These are phyloP conservation scores for Porites rus DNA, from an alignment of 92 coral and sea anemone species.

Conservation along the genomic window DNA sequence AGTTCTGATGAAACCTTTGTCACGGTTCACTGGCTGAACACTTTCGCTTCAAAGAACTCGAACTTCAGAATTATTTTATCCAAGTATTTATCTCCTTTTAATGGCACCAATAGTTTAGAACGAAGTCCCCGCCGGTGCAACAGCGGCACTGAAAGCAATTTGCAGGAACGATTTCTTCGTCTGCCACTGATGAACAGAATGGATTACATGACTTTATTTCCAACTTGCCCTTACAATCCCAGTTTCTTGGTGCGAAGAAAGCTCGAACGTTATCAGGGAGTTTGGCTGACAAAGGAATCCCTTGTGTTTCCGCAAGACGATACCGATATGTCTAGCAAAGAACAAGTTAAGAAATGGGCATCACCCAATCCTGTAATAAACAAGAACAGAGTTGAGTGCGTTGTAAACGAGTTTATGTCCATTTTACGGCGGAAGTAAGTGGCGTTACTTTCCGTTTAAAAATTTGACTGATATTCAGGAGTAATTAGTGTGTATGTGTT, in stretches of 20 bases:
- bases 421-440: not conserved
- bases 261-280: not conserved
- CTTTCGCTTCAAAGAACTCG: not conserved
- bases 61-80: not conserved
- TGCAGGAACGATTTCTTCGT: not conserved
- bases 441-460: too few relatives aligned
- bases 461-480: too few relatives aligned
- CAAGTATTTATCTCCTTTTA: not conserved
- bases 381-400: not conserved
- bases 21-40: not conserved
- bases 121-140: not conserved
- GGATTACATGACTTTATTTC: not conserved
- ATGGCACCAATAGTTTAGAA: not conserved
- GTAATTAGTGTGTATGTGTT: too few relatives aligned
- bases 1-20: constrained; percentile 1
- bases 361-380: not conserved
- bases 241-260: not conserved
- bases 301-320: not conserved
- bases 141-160: not conserved
- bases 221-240: not conserved
- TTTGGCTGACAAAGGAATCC: not conserved
- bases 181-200: not conserved
- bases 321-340: not conserved
- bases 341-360: not conserved
- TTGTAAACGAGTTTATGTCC: not conserved